Percentiles rank a stretch among this genome's conserved stretches.
These are phyloP conservation scores for Philypnodon macrostomus DNA, from an alignment of 2,797 vertebrate genomes.

Conservation along the genomic window DNA sequence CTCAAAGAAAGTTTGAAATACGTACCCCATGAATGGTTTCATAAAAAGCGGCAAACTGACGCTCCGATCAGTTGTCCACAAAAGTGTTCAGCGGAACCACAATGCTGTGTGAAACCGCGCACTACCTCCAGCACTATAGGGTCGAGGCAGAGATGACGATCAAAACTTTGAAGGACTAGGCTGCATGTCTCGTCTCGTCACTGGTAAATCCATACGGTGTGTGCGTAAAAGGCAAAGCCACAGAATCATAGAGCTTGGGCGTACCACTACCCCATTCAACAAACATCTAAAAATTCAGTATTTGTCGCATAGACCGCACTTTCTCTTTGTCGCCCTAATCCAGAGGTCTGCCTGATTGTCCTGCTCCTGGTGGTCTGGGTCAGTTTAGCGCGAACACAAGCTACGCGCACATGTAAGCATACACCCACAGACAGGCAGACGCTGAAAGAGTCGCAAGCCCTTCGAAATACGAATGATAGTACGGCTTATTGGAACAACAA, in stretches of 20 bases:
- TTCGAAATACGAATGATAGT: conserved; percentile 13
- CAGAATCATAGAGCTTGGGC: background rate
- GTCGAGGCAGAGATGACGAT: conserved; percentile 40
- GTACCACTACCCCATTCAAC: background rate
- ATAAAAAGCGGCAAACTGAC: conserved; percentile 30
- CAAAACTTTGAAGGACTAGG: conserved; percentile 54
- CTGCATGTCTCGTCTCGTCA: conserved; percentile 44
- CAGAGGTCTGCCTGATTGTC: conserved; percentile 47
- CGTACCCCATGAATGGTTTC: conserved; percentile 77
- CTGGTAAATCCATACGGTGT: conserved; percentile 60
- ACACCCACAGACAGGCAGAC: conserved; percentile 9
- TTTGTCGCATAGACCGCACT: conserved; percentile 29
- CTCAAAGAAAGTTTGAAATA: conserved; percentile 25
- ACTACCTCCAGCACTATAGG: conserved; percentile 5
- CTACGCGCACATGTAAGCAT: conserved; percentile 13
- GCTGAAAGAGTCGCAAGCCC: conserved; percentile 8
- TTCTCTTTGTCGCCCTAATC: conserved; percentile 58
- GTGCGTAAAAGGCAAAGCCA: conserved; percentile 22
- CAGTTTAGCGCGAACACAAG: conserved; percentile 42
- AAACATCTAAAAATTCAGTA: conserved; percentile 15
- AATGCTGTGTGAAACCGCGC: conserved; percentile 24
- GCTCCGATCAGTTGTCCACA: conserved; percentile 30
- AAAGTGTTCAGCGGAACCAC: conserved; percentile 34
- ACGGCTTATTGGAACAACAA: conserved; percentile 17
- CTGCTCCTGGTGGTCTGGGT: conserved; percentile 36